Conservation (phyloP, 2,888 invertebrate genomes). For the Neria commutata region DNA sequence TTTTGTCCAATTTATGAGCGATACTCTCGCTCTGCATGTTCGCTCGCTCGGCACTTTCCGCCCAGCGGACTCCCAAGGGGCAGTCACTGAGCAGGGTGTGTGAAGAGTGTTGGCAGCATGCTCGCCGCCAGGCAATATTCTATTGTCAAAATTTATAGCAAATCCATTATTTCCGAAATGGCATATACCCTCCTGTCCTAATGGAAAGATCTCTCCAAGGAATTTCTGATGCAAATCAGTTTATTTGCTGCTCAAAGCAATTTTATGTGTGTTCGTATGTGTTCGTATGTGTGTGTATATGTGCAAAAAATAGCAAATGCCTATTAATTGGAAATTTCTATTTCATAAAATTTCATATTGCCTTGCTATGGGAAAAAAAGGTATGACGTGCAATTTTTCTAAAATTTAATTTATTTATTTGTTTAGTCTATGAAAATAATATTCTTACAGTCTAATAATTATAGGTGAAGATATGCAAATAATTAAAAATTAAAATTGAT, state of each 20-base stretch:
- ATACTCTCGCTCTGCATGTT: neutral
- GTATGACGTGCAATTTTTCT: no score
- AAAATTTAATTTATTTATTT: no score
- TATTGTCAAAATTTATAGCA: neutral
- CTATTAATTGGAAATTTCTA: no score
- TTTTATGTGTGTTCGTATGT: neutral
- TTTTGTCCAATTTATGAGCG: constrained; percentile 1
- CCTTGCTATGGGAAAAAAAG: no score
- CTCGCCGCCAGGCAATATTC: neutral
- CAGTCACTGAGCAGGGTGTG: no score
- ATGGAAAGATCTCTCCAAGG: neutral
- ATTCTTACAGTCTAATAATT: no score
- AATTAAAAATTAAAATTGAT: no score
- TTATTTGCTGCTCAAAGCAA: neutral
- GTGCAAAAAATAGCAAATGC: no score
- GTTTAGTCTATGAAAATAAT: no score
- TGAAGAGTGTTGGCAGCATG: neutral
- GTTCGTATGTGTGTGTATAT: neutral
- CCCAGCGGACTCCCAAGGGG: neutral
- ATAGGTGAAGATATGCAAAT: no score
- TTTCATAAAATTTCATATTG: no score
- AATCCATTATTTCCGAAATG: constrained; percentile 1
- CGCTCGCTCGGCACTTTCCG: neutral
- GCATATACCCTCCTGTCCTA: no score
- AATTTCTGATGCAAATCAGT: neutral